These are phyloP conservation scores for Stegodyphus mimosarum DNA, from an alignment of 1,140 invertebrate species.

Conservation along the genomic window DNA sequence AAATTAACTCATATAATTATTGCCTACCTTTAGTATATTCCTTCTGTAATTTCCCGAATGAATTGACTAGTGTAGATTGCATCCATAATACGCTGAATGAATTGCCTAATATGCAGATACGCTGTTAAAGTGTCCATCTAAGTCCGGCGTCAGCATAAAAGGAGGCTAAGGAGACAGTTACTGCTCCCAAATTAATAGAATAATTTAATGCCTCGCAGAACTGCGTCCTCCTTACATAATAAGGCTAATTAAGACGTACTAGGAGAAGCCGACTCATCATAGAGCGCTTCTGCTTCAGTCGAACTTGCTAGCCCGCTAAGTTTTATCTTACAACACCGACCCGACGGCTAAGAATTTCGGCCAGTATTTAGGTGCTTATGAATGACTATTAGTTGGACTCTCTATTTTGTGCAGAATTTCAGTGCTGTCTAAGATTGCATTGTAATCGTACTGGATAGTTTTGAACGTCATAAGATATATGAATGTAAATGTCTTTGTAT, in stretches of 20 bases:
- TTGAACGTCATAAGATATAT: too few species aligned
- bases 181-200: conserved; percentile 47
- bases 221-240: conserved; percentile 42
- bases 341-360: too few species aligned
- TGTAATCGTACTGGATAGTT: neutral
- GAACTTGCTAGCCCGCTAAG: neutral
- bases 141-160: conserved; percentile 20
- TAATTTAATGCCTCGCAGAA: conserved; percentile 20
- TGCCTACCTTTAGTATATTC: neutral
- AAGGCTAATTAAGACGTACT: conserved; percentile 44
- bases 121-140: too few species aligned
- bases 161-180: neutral
- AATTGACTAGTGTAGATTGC: neutral
- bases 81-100: neutral
- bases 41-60: neutral
- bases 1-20: neutral
- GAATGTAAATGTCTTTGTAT: too few species aligned
- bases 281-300: neutral
- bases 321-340: too few species aligned
- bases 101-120: too few species aligned
- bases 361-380: neutral
- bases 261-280: conserved; percentile 29
- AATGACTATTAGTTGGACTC: neutral
- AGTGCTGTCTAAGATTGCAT: neutral
- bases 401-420: neutral